phyloP scores from a whole-genome alignment of 2,113 vertebrate species.

The Silurus asotus region DNA sequence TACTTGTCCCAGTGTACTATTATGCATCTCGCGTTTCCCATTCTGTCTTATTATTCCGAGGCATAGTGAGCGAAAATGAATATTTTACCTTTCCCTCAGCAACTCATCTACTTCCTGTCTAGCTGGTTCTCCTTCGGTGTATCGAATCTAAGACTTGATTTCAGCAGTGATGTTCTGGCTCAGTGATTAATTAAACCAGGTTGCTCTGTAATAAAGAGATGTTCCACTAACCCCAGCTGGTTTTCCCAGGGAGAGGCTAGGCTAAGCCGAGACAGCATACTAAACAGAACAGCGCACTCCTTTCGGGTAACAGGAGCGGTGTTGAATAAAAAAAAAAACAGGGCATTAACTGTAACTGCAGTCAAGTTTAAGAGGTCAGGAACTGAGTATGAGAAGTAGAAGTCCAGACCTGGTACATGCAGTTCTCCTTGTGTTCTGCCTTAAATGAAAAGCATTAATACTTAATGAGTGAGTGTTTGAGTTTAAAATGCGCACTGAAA shows the following conservation, averaged over 20 bases:
- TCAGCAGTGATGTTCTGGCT: slow-evolving; percentile 33
- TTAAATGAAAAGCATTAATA: background rate
- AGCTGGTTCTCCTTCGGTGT: background rate
- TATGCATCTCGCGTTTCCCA: slow-evolving; percentile 41
- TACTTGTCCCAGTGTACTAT: slow-evolving; percentile 46
- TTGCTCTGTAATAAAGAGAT: slow-evolving; percentile 50
- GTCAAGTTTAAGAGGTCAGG: slow-evolving; percentile 1
- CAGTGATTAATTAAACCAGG: slow-evolving; percentile 49
- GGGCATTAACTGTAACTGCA: slow-evolving; percentile 25
- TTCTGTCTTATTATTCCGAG: slow-evolving; percentile 9
- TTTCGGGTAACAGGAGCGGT: slow-evolving; percentile 28
- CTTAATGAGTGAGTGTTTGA: background rate
- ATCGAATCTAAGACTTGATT: slow-evolving; percentile 24
- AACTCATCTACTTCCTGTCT: background rate
- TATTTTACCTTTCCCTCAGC: background rate
- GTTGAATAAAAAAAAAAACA: slow-evolving; percentile 35
- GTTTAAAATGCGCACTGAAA: background rate
- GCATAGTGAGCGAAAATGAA: background rate
- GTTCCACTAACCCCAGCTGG: slow-evolving; percentile 49
- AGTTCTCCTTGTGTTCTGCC: background rate
- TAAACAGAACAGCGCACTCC: slow-evolving; percentile 35
- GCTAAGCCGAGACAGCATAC: slow-evolving; percentile 34
- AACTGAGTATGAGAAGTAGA: background rate
- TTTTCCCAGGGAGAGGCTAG: slow-evolving; percentile 43
- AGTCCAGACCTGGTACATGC: background rate